These are phyloP conservation scores for Chionis minor DNA, from an alignment of 2,113 vertebrate genomes.

Conservation along the genomic window DNA sequence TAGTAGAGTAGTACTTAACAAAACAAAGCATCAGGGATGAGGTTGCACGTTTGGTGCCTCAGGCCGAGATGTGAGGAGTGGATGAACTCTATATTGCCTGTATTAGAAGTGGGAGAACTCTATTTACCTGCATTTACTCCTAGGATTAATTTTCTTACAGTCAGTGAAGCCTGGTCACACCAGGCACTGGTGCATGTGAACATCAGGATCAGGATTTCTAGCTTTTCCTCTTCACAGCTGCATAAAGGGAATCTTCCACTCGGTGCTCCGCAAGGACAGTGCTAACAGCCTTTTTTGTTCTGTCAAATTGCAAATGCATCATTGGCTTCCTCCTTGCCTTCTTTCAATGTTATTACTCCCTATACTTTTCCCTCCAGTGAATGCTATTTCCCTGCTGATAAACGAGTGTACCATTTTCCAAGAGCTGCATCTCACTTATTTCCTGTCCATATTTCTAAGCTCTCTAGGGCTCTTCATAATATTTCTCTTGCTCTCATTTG, in stretches of 20 bases:
- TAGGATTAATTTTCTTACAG: background rate
- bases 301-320: background rate
- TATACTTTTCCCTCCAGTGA: background rate
- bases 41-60: background rate
- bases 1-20: background rate
- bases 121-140: background rate
- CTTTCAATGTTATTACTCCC: background rate
- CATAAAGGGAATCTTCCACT: background rate
- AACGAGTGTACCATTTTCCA: background rate
- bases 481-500: background rate
- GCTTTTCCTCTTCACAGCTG: background rate
- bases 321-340: background rate
- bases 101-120: background rate
- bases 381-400: background rate
- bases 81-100: background rate
- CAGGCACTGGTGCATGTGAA: background rate
- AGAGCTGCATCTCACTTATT: slow-evolving; percentile 5
- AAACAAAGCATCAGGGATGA: background rate
- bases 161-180: background rate
- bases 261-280: background rate
- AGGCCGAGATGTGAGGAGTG: background rate
- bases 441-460: background rate
- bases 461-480: background rate
- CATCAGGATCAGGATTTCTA: background rate
- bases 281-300: background rate